These are phyloP conservation scores for Lasius fuliginosus DNA, from an alignment of 2,888 invertebrate species.

Conservation along the genomic window DNA sequence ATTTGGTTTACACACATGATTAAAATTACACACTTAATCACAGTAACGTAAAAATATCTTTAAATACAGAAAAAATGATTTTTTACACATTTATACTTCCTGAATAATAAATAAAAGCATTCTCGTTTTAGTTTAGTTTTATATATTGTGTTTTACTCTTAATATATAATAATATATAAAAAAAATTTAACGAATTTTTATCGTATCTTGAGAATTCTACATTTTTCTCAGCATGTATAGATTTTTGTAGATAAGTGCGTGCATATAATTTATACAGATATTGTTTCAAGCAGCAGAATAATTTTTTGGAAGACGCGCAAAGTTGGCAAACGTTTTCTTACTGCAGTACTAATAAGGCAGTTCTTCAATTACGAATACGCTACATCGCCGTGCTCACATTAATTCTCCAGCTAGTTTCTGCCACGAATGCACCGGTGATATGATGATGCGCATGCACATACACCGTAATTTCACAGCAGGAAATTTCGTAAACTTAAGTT, in stretches of 20 bases:
- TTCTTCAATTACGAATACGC: slow-evolving; percentile 33
- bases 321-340: slow-evolving; percentile 6
- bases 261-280: slow-evolving; percentile 1
- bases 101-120: background rate
- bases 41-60: background rate
- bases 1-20: background rate
- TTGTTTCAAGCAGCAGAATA: background rate
- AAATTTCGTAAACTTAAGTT: slow-evolving; percentile 46
- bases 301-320: slow-evolving; percentile 7
- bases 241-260: background rate
- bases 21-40: slow-evolving; percentile 13
- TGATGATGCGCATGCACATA: slow-evolving; percentile 37
- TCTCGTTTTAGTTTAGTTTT: background rate
- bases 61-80: background rate
- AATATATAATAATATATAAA: background rate
- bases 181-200: background rate
- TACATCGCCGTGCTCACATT: slow-evolving; percentile 25
- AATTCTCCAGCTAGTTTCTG: slow-evolving; percentile 40
- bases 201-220: background rate
- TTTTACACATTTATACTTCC: background rate
- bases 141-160: background rate
- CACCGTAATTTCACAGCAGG: slow-evolving; percentile 32
- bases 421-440: slow-evolving; percentile 49
- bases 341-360: slow-evolving; percentile 7
- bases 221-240: slow-evolving; percentile 1